Percentiles rank a stretch among this genome's conserved stretches.
Evolutionary conservation across 2,113 vertebrate genomes (phyloP).

Genomic region (Meleagris gallopavo): DNA sequence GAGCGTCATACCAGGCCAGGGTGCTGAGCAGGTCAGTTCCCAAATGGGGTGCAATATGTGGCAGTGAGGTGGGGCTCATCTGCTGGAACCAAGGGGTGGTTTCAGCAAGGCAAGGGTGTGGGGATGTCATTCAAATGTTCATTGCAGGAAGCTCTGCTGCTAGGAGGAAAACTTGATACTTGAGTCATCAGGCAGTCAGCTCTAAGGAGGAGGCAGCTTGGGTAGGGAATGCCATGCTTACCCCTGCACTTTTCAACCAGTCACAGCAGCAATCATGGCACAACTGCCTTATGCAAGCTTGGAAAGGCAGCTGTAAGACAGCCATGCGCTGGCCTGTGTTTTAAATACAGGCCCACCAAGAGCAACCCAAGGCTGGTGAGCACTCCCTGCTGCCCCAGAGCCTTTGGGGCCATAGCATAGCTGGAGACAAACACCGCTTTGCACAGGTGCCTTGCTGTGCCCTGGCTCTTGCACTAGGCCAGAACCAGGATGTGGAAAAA

Average conservation of each 20-base stretch:
- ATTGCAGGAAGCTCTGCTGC: not conserved
- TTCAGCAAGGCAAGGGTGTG: not conserved
- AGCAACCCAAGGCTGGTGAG: not conserved
- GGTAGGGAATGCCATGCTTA: not conserved
- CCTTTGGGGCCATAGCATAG: not conserved
- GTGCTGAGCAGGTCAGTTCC: not conserved
- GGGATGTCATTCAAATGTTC: constrained; percentile 1
- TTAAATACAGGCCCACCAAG: not conserved
- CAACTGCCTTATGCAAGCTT: accelerated
- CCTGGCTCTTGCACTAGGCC: not conserved
- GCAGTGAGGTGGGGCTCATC: not conserved
- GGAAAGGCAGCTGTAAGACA: not conserved
- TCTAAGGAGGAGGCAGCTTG: not conserved
- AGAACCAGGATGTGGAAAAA: not conserved
- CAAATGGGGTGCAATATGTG: not conserved
- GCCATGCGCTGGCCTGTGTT: not conserved
- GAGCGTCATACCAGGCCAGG: accelerated
- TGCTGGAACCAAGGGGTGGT: not conserved
- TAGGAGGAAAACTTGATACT: not conserved
- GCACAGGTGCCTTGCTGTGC: not conserved
- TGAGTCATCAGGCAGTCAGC: not conserved
- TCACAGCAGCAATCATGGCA: not conserved
- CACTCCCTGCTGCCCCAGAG: not conserved
- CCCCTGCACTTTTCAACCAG: not conserved
- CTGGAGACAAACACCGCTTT: not conserved